Evolutionary conservation across 2,888 invertebrate genomes (phyloP).

Genomic region (Phorcus lineatus): DNA sequence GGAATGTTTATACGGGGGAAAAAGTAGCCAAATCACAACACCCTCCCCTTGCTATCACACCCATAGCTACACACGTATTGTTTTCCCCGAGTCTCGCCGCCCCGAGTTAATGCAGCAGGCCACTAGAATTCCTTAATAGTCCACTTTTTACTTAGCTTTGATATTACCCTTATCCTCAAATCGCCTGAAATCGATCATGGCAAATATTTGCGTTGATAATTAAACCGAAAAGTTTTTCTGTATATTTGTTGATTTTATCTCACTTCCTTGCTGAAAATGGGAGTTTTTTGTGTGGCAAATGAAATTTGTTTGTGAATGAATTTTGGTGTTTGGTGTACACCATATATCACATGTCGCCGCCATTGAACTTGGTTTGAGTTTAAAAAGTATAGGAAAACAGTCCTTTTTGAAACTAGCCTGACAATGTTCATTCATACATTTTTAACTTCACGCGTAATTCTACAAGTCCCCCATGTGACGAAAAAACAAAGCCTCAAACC

Average conservation of each 20-base stretch:
- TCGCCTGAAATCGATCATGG: conserved; percentile 5
- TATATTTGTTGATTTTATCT: conserved; percentile 20
- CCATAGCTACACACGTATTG: conserved; percentile 11
- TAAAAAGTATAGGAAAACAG: conserved; percentile 3
- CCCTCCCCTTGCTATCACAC: conserved; percentile 7
- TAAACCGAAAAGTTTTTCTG: conserved; percentile 6
- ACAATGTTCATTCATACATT: neutral
- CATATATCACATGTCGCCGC: neutral
- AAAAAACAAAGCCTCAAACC: neutral
- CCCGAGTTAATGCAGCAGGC: neutral
- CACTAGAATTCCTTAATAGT: conserved; percentile 13
- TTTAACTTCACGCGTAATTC: neutral
- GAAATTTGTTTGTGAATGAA: conserved; percentile 22
- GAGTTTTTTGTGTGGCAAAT: neutral
- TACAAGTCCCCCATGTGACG: neutral
- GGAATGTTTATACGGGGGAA: conserved; percentile 1
- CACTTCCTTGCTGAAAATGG: neutral
- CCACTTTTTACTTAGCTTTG: neutral
- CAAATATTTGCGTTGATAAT: conserved; percentile 22
- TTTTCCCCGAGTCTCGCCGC: neutral
- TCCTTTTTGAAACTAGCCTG: neutral
- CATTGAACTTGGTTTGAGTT: neutral
- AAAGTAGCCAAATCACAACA: conserved; percentile 7
- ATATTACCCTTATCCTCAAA: conserved; percentile 20
- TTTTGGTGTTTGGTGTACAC: neutral